A percentile compares a stretch with the other conserved stretches of the same genome.
phyloP scores from a whole-genome alignment of 1,140 invertebrate species.

The Dinoponera quadriceps region DNA sequence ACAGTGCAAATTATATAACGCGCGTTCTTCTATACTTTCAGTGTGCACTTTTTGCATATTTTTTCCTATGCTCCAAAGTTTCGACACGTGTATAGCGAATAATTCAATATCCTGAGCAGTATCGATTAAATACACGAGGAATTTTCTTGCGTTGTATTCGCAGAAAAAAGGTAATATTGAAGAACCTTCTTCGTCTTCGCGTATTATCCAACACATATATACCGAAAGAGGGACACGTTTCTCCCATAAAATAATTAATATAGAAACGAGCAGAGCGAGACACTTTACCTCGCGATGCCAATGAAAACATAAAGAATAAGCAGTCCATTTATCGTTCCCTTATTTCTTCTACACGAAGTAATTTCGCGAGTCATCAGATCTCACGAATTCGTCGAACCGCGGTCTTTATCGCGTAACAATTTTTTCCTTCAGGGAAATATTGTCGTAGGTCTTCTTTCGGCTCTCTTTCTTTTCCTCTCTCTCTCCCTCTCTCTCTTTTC shows the following conservation, averaged over 20 bases:
- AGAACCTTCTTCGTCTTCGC: background rate
- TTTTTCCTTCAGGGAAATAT: conserved; percentile 28
- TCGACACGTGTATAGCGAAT: conserved; percentile 15
- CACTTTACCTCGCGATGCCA: conserved; percentile 7
- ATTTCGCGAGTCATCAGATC: conserved; percentile 56
- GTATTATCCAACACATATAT: background rate
- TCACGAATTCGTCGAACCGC: conserved; percentile 44
- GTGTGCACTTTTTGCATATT: background rate
- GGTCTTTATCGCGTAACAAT: conserved; percentile 39
- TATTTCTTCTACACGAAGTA: conserved; percentile 36
- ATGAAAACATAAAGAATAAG: conserved; percentile 46
- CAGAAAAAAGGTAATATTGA: conserved; percentile 16
- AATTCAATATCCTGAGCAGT: conserved; percentile 4
- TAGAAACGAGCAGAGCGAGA: conserved; percentile 3
- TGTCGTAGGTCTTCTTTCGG: conserved; percentile 1
- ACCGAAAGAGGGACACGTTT: conserved; percentile 22
- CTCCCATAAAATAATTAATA: conserved; percentile 51
- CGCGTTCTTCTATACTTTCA: background rate
- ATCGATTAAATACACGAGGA: conserved; percentile 9
- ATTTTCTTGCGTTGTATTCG: conserved; percentile 6
- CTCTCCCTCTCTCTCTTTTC: background rate
- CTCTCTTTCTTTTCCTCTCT: background rate
- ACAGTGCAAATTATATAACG: background rate
- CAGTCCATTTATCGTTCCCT: conserved; percentile 58
- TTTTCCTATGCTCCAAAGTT: background rate